Base-by-base conservation (phyloP, 2,797 vertebrate species). In the Cirrhinus molitorella region DNA sequence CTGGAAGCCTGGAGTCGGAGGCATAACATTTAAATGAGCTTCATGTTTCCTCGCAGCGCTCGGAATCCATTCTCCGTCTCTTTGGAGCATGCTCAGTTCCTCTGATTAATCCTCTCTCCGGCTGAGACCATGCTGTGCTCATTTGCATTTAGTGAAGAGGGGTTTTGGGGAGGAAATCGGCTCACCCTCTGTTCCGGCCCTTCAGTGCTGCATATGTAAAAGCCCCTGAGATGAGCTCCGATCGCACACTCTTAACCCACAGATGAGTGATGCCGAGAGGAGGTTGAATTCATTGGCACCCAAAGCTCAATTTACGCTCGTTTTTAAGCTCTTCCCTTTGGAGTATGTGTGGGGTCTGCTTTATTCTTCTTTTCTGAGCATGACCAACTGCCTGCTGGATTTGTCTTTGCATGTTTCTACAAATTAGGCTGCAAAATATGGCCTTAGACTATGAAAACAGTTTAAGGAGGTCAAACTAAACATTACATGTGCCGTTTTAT, bases 11-110 rank as follows among this genome's bases (percentile, higher is more conserved):
- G 87, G 90, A 93, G 92, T 92, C 83, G 90, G 88, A 94, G 92
- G 92, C 93, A 93, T 91, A 93, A 93, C 93, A 94, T 95, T 94
- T 93, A 94, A 95, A 95, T 94, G 92, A 94, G 92, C 91, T 92
- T 88, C 90, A 89, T 82, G 87, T 92, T 91, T 88, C 86, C 88
- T 87, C 88, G 89, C 91, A 93, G 92, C 92, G 87, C 91, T 87
- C 82, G 87, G 91, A 88, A 91, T 91, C 91, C 91, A 92, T 94
- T 94, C 89, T 86, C 89, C 90, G 88, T 90, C 74, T 87, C 90
- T 91, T 90, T 79, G 86, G 75, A 87, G 86, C 90, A 86, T 81
- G 88, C 90, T 92, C 90, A 82, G 92, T 90, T 88, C 87, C 53
- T 72, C 91, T 90, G 91, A 94, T 94, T 94, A 95, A 94, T 94